Conservation (phyloP, 2,888 invertebrate genomes). For the Trimorus sp. region DNA sequence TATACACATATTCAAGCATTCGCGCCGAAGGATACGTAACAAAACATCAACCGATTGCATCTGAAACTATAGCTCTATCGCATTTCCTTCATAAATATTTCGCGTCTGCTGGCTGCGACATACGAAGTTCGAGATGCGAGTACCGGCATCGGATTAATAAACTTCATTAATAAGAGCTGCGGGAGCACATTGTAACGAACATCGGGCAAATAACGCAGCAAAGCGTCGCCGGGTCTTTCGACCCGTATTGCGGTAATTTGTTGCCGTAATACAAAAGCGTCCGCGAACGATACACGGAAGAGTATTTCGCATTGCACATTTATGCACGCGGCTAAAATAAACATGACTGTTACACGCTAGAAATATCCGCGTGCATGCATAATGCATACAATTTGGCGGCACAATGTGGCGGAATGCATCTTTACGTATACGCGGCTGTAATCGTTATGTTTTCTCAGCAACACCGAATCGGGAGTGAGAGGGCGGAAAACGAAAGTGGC, state of each 20-base stretch:
- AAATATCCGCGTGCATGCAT: not conserved
- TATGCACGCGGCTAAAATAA: not conserved
- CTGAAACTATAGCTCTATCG: constrained; percentile 25
- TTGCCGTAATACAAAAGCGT: not conserved
- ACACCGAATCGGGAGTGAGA: constrained; percentile 22
- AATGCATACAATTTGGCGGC: constrained; percentile 5
- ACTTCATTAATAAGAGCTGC: constrained; percentile 11
- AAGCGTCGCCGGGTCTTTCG: not conserved
- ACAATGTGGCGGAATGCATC: constrained; percentile 10
- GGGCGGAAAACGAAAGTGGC: constrained; percentile 26
- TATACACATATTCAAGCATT: too few relatives aligned
- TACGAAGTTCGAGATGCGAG: constrained; percentile 19
- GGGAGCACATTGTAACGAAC: constrained; percentile 5
- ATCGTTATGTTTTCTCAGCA: constrained; percentile 26
- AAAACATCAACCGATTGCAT: constrained; percentile 13
- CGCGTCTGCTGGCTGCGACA: constrained; percentile 11
- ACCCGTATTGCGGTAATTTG: not conserved
- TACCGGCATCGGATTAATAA: constrained; percentile 26
- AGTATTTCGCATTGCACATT: not conserved
- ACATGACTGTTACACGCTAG: not conserved
- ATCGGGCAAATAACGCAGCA: constrained; percentile 1
- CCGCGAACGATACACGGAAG: not conserved
- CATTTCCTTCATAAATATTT: constrained; percentile 33
- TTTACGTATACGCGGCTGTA: constrained; percentile 1
- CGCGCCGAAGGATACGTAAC: not conserved